Evolutionary conservation across 2,797 vertebrate species (phyloP).

Genomic region (Balearica regulorum): DNA sequence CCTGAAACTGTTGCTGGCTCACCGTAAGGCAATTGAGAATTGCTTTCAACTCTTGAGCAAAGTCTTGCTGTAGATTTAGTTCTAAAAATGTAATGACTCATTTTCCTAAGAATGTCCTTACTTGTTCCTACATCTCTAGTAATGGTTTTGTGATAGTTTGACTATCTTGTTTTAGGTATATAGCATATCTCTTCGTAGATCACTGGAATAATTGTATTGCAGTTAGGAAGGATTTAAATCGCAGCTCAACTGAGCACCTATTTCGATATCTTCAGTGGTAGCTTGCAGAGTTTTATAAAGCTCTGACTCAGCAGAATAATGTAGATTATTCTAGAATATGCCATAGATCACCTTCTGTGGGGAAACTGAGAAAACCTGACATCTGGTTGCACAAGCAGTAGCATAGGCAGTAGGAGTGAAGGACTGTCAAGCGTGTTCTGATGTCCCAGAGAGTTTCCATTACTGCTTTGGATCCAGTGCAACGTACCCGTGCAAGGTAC

Average conservation of each 20-base stretch:
- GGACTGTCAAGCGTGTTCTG: not conserved
- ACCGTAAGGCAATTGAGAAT: not conserved
- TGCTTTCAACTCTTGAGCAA: not conserved
- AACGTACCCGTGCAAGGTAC: not conserved
- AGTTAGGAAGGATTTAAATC: not conserved
- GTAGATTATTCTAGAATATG: not conserved
- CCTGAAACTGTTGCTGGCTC: not conserved
- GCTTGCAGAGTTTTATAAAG: not conserved
- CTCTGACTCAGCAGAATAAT: not conserved
- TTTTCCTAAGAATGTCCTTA: not conserved
- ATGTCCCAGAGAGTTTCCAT: not conserved
- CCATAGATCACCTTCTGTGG: not conserved
- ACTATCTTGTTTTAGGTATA: not conserved
- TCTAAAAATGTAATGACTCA: not conserved
- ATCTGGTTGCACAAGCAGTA: not conserved
- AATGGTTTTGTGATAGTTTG: not conserved
- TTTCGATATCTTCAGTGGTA: not conserved
- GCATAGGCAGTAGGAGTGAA: not conserved
- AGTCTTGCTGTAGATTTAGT: not conserved
- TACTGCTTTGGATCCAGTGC: not conserved
- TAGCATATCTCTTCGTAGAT: not conserved
- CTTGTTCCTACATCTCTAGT: not conserved
- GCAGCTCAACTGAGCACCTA: not conserved
- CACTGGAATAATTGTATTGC: not conserved
- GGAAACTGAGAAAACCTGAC: not conserved